These are phyloP conservation scores for Triplophysa tibetana DNA, from an alignment of 2,113 vertebrate species.

Conservation along the genomic window DNA sequence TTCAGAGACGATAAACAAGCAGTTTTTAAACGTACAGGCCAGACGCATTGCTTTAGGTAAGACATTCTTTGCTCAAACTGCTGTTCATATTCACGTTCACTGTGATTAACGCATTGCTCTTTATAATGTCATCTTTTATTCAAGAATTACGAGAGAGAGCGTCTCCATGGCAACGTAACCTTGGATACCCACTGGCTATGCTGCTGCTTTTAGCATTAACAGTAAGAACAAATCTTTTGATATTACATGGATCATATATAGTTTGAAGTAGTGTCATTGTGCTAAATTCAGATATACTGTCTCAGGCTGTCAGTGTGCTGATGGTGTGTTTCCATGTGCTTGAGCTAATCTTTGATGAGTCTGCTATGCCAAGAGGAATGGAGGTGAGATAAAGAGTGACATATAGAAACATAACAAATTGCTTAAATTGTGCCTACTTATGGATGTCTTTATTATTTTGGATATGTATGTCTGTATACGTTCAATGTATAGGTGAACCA, in stretches of 20 bases:
- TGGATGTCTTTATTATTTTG: too few relatives aligned
- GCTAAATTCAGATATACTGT: neutral
- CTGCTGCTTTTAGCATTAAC: constrained; percentile 86
- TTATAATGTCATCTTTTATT: neutral
- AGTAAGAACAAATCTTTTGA: constrained; percentile 66
- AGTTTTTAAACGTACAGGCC: constrained; percentile 77
- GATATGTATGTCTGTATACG: too few relatives aligned
- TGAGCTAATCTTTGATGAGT: constrained; percentile 92
- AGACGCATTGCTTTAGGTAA: constrained; percentile 85
- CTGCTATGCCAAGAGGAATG: constrained; percentile 91
- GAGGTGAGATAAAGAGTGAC: constrained; percentile 75
- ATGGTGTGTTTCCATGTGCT: constrained; percentile 91
- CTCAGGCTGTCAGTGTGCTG: constrained; percentile 89
- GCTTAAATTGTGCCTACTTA: too few relatives aligned
- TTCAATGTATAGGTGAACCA: too few relatives aligned
- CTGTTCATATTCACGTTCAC: neutral
- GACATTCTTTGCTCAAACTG: neutral
- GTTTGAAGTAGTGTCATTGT: neutral
- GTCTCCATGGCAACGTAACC: constrained; percentile 92
- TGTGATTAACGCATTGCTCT: constrained; percentile 8
- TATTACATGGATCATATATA: neutral
- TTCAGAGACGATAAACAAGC: constrained; percentile 77
- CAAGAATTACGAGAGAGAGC: constrained; percentile 86
- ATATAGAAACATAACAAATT: neutral
- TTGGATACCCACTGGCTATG: constrained; percentile 95